Percentiles rank a stretch among this genome's conserved stretches.
phyloP scores from a whole-genome alignment of 2,888 invertebrate species.

The Apantesis nais region DNA sequence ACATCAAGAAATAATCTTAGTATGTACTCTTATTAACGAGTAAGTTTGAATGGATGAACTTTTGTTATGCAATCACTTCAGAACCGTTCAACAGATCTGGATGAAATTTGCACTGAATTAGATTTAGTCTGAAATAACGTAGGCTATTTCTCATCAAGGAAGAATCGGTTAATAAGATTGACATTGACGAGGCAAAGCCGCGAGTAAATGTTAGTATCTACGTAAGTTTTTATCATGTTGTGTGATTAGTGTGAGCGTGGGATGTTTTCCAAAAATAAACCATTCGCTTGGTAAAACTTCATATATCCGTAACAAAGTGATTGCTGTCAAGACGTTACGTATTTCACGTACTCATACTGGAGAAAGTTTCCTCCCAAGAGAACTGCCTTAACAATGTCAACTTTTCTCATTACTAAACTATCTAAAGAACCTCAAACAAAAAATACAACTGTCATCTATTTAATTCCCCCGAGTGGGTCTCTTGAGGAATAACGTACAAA shows the following conservation, averaged over 20 bases:
- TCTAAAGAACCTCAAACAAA: slow-evolving; percentile 12
- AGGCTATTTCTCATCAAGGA: background rate
- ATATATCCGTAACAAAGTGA: slow-evolving; percentile 1
- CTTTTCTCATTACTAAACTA: slow-evolving; percentile 12
- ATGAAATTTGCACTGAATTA: background rate
- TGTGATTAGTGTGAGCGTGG: background rate
- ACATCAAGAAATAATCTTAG: background rate
- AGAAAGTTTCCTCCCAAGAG: slow-evolving; percentile 1
- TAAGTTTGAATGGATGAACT: background rate
- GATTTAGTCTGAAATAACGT: no score
- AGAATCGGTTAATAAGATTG: background rate
- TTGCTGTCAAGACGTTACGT: slow-evolving; percentile 12
- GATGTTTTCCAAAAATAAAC: background rate
- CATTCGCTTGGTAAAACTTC: background rate
- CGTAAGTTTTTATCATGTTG: no score
- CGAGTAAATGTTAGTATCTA: background rate
- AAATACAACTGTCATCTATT: slow-evolving; percentile 12
- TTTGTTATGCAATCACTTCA: background rate
- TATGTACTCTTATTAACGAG: background rate
- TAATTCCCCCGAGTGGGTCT: slow-evolving; percentile 5
- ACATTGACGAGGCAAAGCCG: rapidly evolving
- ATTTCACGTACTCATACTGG: slow-evolving; percentile 8
- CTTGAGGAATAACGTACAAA: background rate
- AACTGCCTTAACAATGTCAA: slow-evolving; percentile 1
- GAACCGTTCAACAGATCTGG: background rate